A percentile compares a stretch with the other conserved stretches of the same genome.
phyloP scores from a whole-genome alignment of 2,888 invertebrate genomes.

The Cryptophagus acutangulus region DNA sequence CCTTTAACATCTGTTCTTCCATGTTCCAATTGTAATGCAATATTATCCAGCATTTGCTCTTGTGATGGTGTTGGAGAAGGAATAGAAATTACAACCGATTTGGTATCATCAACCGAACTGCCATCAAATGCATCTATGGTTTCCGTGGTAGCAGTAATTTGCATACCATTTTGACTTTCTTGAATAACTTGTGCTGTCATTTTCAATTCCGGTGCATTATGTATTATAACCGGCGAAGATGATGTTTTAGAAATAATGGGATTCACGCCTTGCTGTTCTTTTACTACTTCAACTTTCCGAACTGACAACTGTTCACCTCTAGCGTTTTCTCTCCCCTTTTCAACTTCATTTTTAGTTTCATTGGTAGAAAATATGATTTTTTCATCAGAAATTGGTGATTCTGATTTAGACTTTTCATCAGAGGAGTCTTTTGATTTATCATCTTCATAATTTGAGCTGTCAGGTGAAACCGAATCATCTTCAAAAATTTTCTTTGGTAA shows the following conservation, averaged over 20 bases:
- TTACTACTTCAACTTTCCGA: conserved; percentile 38
- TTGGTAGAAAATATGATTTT: conserved; percentile 15
- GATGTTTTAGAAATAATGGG: conserved; percentile 35
- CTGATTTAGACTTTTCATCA: conserved; percentile 36
- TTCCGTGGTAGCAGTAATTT: conserved; percentile 47
- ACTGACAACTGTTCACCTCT: conserved; percentile 5
- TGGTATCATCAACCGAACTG: conserved; percentile 55
- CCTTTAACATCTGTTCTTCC: conserved; percentile 53
- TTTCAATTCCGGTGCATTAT: conserved; percentile 44
- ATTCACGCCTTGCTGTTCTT: conserved; percentile 38
- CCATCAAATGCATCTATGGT: conserved; percentile 56
- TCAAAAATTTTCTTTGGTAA: conserved; percentile 65
- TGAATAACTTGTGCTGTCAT: conserved; percentile 47
- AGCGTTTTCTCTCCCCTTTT: conserved; percentile 14
- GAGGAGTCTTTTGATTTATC: conserved; percentile 41
- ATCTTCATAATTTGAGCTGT: conserved; percentile 48
- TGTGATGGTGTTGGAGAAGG: conserved; percentile 63
- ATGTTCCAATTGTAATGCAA: conserved; percentile 55
- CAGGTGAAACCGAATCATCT: conserved; percentile 61
- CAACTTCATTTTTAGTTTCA: conserved; percentile 14
- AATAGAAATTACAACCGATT: conserved; percentile 62
- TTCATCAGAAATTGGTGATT: conserved; percentile 27
- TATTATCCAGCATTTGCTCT: conserved; percentile 60
- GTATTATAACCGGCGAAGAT: conserved; percentile 38
- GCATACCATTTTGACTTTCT: conserved; percentile 39